Evolutionary conservation across 2,888 invertebrate species (phyloP).

Genomic region (Mesorhabditis belari): DNA sequence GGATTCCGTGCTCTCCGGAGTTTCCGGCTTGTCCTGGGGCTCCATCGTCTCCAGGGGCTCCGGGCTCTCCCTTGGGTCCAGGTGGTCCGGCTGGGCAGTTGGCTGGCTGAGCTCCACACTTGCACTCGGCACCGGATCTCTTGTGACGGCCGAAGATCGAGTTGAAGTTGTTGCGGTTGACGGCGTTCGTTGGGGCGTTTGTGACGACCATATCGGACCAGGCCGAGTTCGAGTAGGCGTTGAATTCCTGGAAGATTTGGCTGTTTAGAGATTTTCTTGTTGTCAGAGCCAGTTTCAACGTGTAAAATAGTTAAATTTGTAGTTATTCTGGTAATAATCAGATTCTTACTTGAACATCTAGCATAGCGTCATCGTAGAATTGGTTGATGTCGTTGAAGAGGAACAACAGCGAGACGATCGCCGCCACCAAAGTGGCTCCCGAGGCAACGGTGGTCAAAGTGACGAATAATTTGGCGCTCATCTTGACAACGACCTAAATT

Average conservation of each 20-base stretch:
- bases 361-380: not conserved
- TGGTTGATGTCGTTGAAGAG: not conserved
- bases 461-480: not conserved
- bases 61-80: constrained; percentile 31
- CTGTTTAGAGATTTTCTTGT: not conserved
- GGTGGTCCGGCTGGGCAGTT: constrained; percentile 33
- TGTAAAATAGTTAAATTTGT: not conserved
- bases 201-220: not conserved
- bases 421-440: not conserved
- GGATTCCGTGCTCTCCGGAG: constrained; percentile 17
- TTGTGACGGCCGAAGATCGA: constrained; percentile 1
- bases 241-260: not conserved
- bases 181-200: not conserved
- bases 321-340: too few species aligned
- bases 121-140: not conserved
- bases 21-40: constrained; percentile 32
- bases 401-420: not conserved
- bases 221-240: not conserved
- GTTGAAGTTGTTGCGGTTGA: not conserved
- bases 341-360: not conserved
- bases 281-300: not conserved
- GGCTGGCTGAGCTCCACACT: constrained; percentile 4
- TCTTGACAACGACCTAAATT: not conserved
- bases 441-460: not conserved
- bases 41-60: constrained; percentile 37